Evolutionary conservation across 2,888 invertebrate species (phyloP), one percentile per base, ranked within the genome.

Genomic region (Callyntrura guangdongensis): DNA sequence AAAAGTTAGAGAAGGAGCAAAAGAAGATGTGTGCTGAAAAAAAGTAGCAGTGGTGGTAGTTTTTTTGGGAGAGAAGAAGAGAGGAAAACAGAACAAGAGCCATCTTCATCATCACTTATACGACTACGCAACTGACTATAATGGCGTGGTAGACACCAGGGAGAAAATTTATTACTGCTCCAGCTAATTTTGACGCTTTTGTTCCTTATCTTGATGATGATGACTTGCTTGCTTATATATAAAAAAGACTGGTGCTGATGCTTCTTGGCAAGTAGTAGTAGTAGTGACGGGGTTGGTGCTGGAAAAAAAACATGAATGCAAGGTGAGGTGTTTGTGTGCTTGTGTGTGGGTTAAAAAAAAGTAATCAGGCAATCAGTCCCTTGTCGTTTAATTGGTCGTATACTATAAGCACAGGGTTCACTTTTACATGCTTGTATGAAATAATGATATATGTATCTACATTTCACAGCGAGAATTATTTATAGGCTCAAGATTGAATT

Each of bases 141-240:
- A 11, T 64, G 61, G 61, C 20, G 61, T 53, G 12, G 27, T 53
- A 17, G 27, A 27, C 11, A 36, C 49, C 8, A 25, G 74, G n/a
- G 14, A 17, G 49, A 36, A 87, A 87, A 87, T 81, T 67, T 87
- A 81, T 87, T 79, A 81, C 81, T 81, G 81, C 81, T 86, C 86
- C 86, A 86, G 86, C 86, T 86, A 86, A 86, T 86, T 86, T 86
- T 74, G 87, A 81, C 79, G 47, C 74, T 87, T 87, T 79, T 53
- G 27, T 74, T 69, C 69, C 87, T 87, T 81, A 87, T 87, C 87
- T 87, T 87, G 87, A 87, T 87, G 20, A 59, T 36, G 11, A 53
- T 72, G 22, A 83, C 27, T 20, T 25, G 67, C 22, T 27, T 49
- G 53, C 22, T 56, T 11, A 27, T 5, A 27, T 5, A 14, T 8